These are phyloP conservation scores for Holacanthella duospinosa DNA, from an alignment of 2,888 invertebrate genomes.

Conservation along the genomic window DNA sequence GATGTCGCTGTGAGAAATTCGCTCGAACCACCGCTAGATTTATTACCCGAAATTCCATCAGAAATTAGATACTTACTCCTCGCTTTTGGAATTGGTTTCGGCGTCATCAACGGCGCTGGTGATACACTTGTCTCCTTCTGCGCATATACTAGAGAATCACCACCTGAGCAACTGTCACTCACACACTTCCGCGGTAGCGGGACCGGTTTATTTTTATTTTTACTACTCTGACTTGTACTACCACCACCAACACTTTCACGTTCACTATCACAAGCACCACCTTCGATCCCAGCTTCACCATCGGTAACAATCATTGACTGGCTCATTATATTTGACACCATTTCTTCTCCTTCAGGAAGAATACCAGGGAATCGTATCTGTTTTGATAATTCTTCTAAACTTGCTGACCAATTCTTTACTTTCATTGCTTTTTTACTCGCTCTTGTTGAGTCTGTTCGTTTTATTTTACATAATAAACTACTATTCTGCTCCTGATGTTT, in stretches of 20 bases:
- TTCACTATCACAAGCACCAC: background rate
- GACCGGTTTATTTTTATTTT: slow-evolving; percentile 1
- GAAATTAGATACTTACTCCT: background rate
- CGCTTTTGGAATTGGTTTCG: slow-evolving; percentile 7
- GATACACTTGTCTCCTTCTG: background rate
- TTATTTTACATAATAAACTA: background rate
- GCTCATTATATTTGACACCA: background rate
- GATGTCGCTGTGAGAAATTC: slow-evolving; percentile 2
- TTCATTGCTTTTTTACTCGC: slow-evolving; percentile 12
- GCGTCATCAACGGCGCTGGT: background rate
- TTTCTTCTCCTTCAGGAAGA: background rate
- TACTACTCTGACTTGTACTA: background rate
- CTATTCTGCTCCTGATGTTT: background rate
- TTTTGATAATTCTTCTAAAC: slow-evolving; percentile 34
- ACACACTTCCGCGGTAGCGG: slow-evolving; percentile 7
- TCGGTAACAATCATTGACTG: no score
- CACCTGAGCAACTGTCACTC: background rate
- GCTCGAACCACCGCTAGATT: slow-evolving; percentile 7
- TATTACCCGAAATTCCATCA: background rate
- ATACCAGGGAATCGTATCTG: slow-evolving; percentile 33
- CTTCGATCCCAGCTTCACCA: background rate
- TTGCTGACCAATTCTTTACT: slow-evolving; percentile 35
- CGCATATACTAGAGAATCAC: no score
- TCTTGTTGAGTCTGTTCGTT: slow-evolving; percentile 6
- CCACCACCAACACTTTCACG: no score